Base-by-base conservation (phyloP, 1,140 invertebrate species). In the Scaptodrosophila lebanonensis region DNA sequence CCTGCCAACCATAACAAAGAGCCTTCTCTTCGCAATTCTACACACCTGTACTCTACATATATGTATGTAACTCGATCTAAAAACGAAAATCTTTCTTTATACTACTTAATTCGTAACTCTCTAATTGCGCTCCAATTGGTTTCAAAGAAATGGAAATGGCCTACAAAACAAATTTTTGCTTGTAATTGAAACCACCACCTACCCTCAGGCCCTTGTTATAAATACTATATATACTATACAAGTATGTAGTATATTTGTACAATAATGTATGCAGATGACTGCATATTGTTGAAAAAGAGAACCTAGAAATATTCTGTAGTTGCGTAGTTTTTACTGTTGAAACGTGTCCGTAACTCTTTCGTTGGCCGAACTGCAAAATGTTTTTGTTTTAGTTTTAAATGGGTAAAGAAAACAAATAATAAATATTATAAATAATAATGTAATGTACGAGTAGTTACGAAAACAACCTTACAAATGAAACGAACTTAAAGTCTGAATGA, bases 401-500 rank as follows among this genome's bases (percentile, higher is more conserved):
- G 12, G n/a, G 2, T 35, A 29, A 44, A 42, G 42, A 42, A 1
- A 29, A 48, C 45, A 50, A 22, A n/a, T 13, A 38, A 42, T 29
- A 57, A 18, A 51, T 30, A 30, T 44, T 17, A 56, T 20, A 49
- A 43, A 42, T 22, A 47, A 44, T 51, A 33, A 54, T 54, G 67
- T 27, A 64, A 13, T 40, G 42, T 22, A 20, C 12, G 9, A 32
- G 20, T 27, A 53, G 25, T 29, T 47, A 33, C 8, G 13, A 36
- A 33, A 49, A 25, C 25, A 82, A 64, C 66, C 71, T 69, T 69
- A 69, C 66, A 79, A 76, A 82, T 75, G 73, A 79, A 79, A 75
- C 61, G 75, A 79, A 79, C 73, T 73, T 79, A 82, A 79, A 79
- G 73, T 79, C 73, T 79, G 73, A 79, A 63, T 59, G 73, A 79